Base-by-base conservation (phyloP, 1,140 invertebrate genomes). In the Zaprionus lachaisei region DNA sequence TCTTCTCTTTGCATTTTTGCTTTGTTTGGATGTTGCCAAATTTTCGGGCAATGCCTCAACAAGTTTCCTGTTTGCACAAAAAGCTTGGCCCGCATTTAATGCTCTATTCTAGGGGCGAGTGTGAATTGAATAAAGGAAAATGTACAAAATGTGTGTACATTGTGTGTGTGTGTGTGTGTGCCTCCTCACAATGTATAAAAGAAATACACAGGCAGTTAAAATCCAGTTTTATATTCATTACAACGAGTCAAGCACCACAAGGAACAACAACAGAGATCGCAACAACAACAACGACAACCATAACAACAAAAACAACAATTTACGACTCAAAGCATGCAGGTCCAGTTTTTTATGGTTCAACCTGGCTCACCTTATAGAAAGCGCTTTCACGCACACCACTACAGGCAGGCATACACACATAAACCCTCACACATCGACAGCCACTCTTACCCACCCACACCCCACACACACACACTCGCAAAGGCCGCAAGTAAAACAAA, bases 141-240 rank as follows among this genome's bases (percentile, higher is more conserved):
- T 86, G 47, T 56, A 74, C 49, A 60, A 38, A 60, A 22, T 60
- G 49, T 38, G 15, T 70, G 28, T 49, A n/a, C n/a, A 38, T 24
- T 55, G 26, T 57, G 7, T 56, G 12, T 47, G 5, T 57, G 26
- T 66, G 38, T 56, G 65, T 61, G 57, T 55, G 26, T 60, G 17
- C 12, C 11, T 22, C 2, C 57, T 57, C 57, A 63, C 64, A 77
- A 73, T 86, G 62, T 62, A 62, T 44, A 64, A 56, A 72, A 76
- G 79, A 51, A 69, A 49, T 73, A 71, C 41, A 72, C 47, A 71
- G 69, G 84, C 84, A 83, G 81, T 89, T 83, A 89, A 87, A 83
- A 73, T 71, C 49, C 74, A 74, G 81, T 89, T 83, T 83, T 87
- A 79, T 89, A 81, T 87, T 81, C 84, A 87, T 89, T 84, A 87